Conservation (phyloP, 2,797 vertebrate genomes). For the Anableps anableps region DNA sequence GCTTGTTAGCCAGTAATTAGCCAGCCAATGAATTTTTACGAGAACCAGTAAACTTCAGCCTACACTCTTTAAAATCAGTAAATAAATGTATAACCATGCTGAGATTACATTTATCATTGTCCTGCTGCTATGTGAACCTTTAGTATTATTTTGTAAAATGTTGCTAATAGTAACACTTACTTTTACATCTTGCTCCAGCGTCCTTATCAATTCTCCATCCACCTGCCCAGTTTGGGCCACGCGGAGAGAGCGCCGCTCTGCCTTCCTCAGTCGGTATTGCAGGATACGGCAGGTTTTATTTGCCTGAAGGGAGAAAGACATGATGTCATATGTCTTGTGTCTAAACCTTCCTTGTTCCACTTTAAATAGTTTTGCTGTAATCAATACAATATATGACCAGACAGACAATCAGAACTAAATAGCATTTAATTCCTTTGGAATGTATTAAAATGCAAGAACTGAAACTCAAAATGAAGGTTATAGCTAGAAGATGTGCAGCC, state of each 20-base stretch:
- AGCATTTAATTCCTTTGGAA: not conserved
- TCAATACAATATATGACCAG: not conserved
- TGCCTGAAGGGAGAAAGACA: conserved; percentile 68
- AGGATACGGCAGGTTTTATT: conserved; percentile 98
- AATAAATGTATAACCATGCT: not conserved
- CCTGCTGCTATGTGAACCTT: not conserved
- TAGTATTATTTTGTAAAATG: not conserved
- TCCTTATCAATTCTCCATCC: conserved; percentile 93
- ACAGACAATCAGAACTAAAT: not conserved
- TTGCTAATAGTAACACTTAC: conserved; percentile 69
- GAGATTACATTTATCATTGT: too few species aligned
- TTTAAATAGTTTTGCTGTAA: not conserved
- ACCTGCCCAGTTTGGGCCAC: conserved; percentile 96
- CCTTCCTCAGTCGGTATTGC: conserved; percentile 96
- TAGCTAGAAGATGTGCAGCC: not conserved
- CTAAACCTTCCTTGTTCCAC: not conserved
- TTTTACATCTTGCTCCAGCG: conserved; percentile 97
- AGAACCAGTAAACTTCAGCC: not conserved
- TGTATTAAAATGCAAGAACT: not conserved
- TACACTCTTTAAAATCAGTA: not conserved
- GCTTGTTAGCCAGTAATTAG: not conserved
- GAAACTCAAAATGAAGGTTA: not conserved
- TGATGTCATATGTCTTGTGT: not conserved
- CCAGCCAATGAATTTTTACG: not conserved
- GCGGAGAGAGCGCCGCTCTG: conserved; percentile 93